Evolutionary conservation across 2,888 invertebrate genomes (phyloP).

Genomic region (Nymphalis c-album): DNA sequence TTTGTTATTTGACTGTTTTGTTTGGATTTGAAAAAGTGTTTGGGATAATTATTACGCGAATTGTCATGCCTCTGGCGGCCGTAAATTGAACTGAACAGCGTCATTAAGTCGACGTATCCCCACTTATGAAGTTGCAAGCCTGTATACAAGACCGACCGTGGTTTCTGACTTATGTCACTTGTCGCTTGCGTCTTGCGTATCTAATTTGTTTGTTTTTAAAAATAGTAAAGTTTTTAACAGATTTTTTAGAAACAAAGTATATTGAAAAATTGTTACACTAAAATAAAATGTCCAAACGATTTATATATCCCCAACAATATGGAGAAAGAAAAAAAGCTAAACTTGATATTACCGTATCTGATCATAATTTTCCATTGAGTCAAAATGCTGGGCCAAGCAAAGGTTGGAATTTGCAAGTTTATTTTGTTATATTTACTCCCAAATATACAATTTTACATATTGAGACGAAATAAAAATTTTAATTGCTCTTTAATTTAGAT

Average conservation of each 20-base stretch:
- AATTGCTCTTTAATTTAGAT: conserved; percentile 16
- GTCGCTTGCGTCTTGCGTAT: no score
- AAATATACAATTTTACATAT: not conserved
- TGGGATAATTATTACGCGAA: no score
- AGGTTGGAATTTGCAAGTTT: conserved; percentile 50
- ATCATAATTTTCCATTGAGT: conserved; percentile 74
- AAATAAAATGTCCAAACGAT: conserved; percentile 68
- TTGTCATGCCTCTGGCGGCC: no score
- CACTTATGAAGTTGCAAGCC: no score
- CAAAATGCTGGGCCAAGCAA: conserved; percentile 58
- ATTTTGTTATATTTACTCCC: not conserved
- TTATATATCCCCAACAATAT: conserved; percentile 56
- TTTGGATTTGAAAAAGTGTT: no score
- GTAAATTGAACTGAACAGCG: no score
- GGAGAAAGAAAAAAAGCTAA: conserved; percentile 70
- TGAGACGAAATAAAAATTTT: no score
- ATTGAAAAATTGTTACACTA: not conserved
- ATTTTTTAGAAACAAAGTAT: conserved; percentile 16
- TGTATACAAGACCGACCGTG: no score
- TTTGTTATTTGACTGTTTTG: no score
- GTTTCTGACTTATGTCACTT: no score
- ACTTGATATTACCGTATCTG: conserved; percentile 67
- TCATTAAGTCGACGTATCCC: no score
- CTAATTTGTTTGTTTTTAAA: not conserved
- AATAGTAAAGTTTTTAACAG: conserved; percentile 18